phyloP scores from a whole-genome alignment of 2,888 invertebrate species.

The Lamproptera curius region DNA sequence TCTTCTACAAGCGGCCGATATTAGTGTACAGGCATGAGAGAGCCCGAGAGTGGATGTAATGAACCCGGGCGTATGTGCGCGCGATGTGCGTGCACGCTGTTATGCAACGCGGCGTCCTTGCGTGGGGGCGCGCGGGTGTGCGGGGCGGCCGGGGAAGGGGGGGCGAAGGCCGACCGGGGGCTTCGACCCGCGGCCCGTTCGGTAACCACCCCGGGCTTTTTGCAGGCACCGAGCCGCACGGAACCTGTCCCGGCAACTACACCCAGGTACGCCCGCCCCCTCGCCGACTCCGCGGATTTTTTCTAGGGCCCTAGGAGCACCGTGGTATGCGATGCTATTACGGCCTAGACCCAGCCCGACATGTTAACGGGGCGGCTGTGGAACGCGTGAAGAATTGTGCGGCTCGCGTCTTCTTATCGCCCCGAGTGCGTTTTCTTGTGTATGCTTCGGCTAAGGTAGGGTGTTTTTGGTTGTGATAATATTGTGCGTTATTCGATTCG shows the following conservation, averaged over 20 bases:
- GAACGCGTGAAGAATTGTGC: not conserved
- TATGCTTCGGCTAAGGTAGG: too few species aligned
- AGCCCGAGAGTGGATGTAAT: too few species aligned
- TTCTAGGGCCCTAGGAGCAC: conserved; percentile 17
- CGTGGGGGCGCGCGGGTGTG: conserved; percentile 43
- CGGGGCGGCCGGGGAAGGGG: conserved; percentile 40
- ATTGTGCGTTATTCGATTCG: too few species aligned
- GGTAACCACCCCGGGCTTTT: conserved; percentile 34
- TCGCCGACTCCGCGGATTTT: conserved; percentile 24
- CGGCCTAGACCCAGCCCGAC: not conserved
- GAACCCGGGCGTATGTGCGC: not conserved
- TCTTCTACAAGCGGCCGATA: too few species aligned
- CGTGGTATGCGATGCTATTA: conserved; percentile 14
- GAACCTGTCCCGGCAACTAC: conserved; percentile 23
- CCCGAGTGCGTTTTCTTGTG: not conserved
- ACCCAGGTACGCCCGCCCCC: too few species aligned
- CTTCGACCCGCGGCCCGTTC: conserved; percentile 45
- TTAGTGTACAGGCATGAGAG: too few species aligned
- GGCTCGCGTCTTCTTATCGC: not conserved
- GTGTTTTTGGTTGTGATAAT: too few species aligned
- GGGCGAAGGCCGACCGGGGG: conserved; percentile 65
- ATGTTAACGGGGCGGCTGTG: conserved; percentile 6
- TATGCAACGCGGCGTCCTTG: conserved; percentile 73
- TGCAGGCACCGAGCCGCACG: conserved; percentile 28
- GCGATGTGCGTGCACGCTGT: conserved; percentile 46